Evolutionary conservation across 2,888 invertebrate genomes (phyloP).

Genomic region (Blomia tropicalis): DNA sequence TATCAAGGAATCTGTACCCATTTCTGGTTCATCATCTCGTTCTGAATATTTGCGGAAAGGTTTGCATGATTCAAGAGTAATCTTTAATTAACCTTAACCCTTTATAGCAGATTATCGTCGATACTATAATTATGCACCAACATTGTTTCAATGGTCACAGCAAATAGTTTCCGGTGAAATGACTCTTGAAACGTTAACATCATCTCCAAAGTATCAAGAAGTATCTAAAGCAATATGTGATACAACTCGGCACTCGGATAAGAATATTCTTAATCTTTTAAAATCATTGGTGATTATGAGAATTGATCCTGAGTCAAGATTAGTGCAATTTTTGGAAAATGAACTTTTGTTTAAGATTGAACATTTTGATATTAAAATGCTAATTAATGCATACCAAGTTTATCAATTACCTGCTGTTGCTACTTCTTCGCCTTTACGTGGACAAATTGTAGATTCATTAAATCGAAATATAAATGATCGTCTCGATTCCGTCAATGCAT

Average conservation of each 20-base stretch:
- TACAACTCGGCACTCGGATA: constrained; percentile 10
- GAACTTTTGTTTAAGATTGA: constrained; percentile 14
- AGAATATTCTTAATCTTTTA: constrained; percentile 10
- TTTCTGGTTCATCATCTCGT: too few species aligned
- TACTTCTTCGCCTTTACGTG: not conserved
- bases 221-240: constrained; percentile 9
- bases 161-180: not conserved
- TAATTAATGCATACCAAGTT: not conserved
- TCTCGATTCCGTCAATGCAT: constrained; percentile 1
- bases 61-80: too few species aligned
- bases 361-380: not conserved
- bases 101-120: constrained; percentile 7
- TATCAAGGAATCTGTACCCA: too few species aligned
- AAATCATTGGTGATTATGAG: constrained; percentile 15
- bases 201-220: not conserved
- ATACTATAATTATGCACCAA: constrained; percentile 5
- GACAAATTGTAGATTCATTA: constrained; percentile 12
- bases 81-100: too few species aligned
- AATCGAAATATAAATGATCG: not conserved
- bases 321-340: constrained; percentile 17
- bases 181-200: not conserved
- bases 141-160: constrained; percentile 1
- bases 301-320: constrained; percentile 1
- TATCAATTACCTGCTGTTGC: not conserved
- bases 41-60: too few species aligned